phyloP scores from a whole-genome alignment of 1,140 invertebrate species.

The Platyscapa corneri region DNA sequence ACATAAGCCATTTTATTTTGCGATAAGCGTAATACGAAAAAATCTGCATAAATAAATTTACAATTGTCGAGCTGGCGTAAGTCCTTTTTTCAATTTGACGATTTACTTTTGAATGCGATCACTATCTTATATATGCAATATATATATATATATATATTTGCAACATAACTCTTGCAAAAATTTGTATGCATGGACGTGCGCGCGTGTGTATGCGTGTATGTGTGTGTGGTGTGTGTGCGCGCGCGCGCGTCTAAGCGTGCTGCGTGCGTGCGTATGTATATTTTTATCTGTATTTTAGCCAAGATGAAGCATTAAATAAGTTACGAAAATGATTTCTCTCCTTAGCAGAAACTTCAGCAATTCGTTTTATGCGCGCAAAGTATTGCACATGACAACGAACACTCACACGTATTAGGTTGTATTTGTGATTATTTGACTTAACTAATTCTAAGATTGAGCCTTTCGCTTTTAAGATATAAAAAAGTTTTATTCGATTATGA shows the following conservation, averaged over 20 bases:
- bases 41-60: neutral
- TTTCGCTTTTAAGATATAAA: conserved; percentile 33
- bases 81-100: neutral
- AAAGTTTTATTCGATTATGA: neutral
- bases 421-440: conserved; percentile 1
- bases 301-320: neutral
- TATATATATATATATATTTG: too few relatives aligned
- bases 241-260: too few relatives aligned
- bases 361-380: neutral
- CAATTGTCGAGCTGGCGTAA: neutral
- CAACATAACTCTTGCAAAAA: conserved; percentile 1
- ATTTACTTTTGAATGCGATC: neutral
- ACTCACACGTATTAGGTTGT: conserved; percentile 19
- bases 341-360: conserved; percentile 10
- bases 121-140: neutral
- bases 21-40: neutral
- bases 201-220: too few relatives aligned
- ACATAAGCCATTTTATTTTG: conserved; percentile 3
- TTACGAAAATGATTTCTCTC: neutral
- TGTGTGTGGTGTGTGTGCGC: too few relatives aligned
- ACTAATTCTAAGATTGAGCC: neutral
- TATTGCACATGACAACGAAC: conserved; percentile 39
- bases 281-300: conserved; percentile 27
- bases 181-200: neutral
- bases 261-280: neutral